Conservation (phyloP, 1,140 invertebrate species). For the Panagrolaimus sp. region DNA sequence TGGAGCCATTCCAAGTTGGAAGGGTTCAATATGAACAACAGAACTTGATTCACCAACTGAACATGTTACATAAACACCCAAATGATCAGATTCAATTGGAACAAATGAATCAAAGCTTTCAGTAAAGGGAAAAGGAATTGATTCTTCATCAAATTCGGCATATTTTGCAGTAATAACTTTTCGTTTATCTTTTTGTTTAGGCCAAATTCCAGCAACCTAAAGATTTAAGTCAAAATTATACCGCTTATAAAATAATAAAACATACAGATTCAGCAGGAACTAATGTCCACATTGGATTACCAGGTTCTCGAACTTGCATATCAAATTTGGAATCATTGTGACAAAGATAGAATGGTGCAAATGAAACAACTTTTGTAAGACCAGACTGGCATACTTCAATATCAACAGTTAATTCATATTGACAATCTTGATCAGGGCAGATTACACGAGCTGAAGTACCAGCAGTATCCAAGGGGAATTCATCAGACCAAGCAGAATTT, state of each 20-base stretch:
- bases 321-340: conserved; percentile 72
- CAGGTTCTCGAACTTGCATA: conserved; percentile 74
- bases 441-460: conserved; percentile 81
- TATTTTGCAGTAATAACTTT: conserved; percentile 60
- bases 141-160: conserved; percentile 65
- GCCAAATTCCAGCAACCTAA: conserved; percentile 80
- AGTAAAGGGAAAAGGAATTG: conserved; percentile 75
- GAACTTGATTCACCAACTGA: conserved; percentile 82
- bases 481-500: conserved; percentile 87
- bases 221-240: conserved; percentile 16
- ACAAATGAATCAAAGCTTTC: conserved; percentile 74
- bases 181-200: conserved; percentile 61
- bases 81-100: conserved; percentile 72
- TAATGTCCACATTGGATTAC: conserved; percentile 39
- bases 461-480: conserved; percentile 90
- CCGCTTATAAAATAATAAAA: conserved; percentile 14
- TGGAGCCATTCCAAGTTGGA: conserved; percentile 74
- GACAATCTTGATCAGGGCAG: conserved; percentile 70
- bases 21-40: conserved; percentile 76
- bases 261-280: conserved; percentile 40
- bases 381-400: conserved; percentile 82
- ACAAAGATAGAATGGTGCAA: conserved; percentile 87
- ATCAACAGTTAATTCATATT: conserved; percentile 72
- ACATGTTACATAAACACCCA: conserved; percentile 81
- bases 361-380: conserved; percentile 88